phyloP scores from a whole-genome alignment of 2,888 invertebrate species.

The Hydraecia micacea region DNA sequence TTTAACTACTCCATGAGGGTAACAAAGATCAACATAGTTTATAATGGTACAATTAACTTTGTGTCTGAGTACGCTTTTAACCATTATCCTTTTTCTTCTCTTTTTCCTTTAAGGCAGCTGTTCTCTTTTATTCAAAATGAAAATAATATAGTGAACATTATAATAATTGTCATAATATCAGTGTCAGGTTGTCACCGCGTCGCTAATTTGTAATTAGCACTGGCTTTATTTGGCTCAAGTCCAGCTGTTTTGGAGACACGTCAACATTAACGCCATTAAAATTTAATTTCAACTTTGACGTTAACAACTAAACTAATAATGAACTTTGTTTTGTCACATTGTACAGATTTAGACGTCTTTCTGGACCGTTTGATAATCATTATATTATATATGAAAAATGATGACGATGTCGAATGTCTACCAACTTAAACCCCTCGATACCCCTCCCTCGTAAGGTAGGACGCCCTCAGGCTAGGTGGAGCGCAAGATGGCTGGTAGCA shows the following conservation, averaged over 20 bases:
- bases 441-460: too few species aligned
- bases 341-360: neutral
- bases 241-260: slow-evolving; percentile 52
- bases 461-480: too few species aligned
- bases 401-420: neutral
- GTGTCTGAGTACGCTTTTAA: too few species aligned
- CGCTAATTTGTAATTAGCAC: slow-evolving; percentile 58
- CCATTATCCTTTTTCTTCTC: neutral
- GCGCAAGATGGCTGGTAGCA: neutral
- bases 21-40: too few species aligned
- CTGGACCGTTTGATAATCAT: neutral
- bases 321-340: slow-evolving; percentile 32
- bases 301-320: slow-evolving; percentile 36
- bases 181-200: slow-evolving; percentile 59
- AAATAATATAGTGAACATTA: slow-evolving; percentile 21
- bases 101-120: neutral
- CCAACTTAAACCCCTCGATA: neutral
- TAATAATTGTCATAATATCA: slow-evolving; percentile 55
- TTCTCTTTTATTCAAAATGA: neutral
- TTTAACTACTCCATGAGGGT: too few species aligned
- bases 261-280: slow-evolving; percentile 56
- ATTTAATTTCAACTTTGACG: slow-evolving; percentile 47
- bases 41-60: too few species aligned
- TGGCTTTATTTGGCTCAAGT: slow-evolving; percentile 57
- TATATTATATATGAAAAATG: neutral